Evolutionary conservation across 2,113 vertebrate genomes (phyloP), one percentile per base, ranked within the genome.

Genomic region (Anas platyrhynchos): DNA sequence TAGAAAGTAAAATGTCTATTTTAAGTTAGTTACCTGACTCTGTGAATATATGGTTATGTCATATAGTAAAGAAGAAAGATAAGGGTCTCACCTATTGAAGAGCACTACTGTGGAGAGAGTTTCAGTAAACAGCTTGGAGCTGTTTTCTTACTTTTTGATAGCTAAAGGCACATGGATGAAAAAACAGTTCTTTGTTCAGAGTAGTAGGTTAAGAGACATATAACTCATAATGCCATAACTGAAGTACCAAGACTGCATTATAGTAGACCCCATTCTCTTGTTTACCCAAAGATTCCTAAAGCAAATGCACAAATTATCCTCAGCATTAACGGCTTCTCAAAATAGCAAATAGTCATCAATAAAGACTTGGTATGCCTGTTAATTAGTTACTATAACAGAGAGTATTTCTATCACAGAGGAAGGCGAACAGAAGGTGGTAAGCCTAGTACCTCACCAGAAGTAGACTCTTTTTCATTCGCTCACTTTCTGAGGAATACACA

Each of bases 401-500:
- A 86, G 59, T 67, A 21, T 58, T 95, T 84, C 54, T 38, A 65
- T 63, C 62, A 65, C 32, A 62, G 31, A 63, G 26, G 26, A 65
- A 65, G 6, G 18, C 50, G 84, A 80, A 83, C 32, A 88, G 46
- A 65, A 86, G 34, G 41, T 83, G 58, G 56, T 79, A 80, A 73
- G 59, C 21, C 14, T 36, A 32, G 11, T 48, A 31, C 38, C 32
- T 91, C 71, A 59, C 12, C 43, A 91, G 46, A 93, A 85, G 67
- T 55, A 83, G 52, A 46, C 2, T 0, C 11, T 93, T 76, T 75
- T 89, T 66, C 4, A 1, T 78, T 94, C 59, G 46, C 36, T 91
- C 54, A 34, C 68, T 91, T 91, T 95, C 75, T 85, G 83, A 95
- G 86, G 78, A 94, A 83, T 59, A 93, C 36, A 66, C 32, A 46